A percentile compares a stretch with the other conserved stretches of the same genome.
Evolutionary conservation across 2,888 invertebrate species (phyloP).

Genomic region (Cosmia trapezina): DNA sequence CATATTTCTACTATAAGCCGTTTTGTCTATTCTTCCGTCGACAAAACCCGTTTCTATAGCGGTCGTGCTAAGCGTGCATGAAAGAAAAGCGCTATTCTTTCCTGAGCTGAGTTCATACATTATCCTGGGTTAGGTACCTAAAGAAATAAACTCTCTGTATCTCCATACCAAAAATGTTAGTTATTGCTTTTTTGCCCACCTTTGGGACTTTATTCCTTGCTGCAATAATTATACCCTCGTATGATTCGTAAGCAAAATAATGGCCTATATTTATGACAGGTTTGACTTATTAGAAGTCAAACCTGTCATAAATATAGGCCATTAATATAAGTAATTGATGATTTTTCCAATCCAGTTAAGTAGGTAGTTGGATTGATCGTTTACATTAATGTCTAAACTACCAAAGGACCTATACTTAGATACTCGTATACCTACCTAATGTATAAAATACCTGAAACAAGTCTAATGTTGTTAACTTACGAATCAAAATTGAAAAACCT

Average conservation of each 20-base stretch:
- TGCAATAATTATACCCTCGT: too few relatives aligned
- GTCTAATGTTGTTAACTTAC: slow-evolving; percentile 14
- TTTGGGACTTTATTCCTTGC: too few relatives aligned
- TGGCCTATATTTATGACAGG: neutral
- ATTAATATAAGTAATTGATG: too few relatives aligned
- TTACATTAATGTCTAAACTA: slow-evolving; percentile 4
- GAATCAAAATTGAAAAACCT: slow-evolving; percentile 12
- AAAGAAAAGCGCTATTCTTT: neutral
- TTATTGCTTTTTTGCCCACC: too few relatives aligned
- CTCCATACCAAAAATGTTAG: too few relatives aligned
- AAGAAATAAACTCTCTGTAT: neutral
- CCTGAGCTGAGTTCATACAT: neutral
- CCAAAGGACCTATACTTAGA: neutral
- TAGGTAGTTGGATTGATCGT: neutral
- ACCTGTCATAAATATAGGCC: too few relatives aligned
- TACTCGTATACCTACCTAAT: too few relatives aligned
- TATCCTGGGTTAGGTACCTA: neutral
- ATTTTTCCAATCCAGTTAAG: neutral
- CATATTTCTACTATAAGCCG: too few relatives aligned
- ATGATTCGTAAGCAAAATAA: too few relatives aligned
- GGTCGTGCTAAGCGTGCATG: too few relatives aligned
- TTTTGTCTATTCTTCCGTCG: too few relatives aligned
- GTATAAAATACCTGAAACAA: neutral
- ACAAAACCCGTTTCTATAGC: too few relatives aligned
- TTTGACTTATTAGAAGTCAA: neutral